Conservation (phyloP, 1,140 invertebrate species). For the Drosophila rufa region DNA sequence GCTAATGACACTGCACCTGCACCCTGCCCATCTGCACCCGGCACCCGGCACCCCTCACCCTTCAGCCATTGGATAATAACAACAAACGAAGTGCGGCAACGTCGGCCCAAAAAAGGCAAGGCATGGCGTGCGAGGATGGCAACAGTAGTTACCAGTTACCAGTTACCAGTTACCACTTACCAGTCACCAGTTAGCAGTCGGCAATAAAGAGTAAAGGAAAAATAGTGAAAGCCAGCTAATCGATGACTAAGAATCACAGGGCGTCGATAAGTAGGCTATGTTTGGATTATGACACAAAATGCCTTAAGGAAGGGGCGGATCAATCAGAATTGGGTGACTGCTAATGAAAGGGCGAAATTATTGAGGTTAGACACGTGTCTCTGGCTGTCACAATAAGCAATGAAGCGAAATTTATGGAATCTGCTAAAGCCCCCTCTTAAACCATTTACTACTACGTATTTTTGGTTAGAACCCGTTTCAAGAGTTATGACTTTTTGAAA, state of each 20-base stretch:
- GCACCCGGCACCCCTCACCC: background rate
- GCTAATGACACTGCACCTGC: constrained; percentile 73
- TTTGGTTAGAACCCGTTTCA: constrained; percentile 12
- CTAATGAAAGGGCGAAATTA: background rate
- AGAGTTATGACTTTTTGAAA: constrained; percentile 2
- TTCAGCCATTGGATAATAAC: constrained; percentile 34
- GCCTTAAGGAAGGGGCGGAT: background rate
- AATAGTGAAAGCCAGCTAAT: constrained; percentile 43
- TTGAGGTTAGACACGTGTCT: constrained; percentile 17
- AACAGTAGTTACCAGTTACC: constrained; percentile 27
- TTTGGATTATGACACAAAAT: constrained; percentile 37
- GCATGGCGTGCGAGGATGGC: constrained; percentile 27
- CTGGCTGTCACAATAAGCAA: background rate
- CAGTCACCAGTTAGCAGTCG: constrained; percentile 10
- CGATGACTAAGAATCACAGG: constrained; percentile 49
- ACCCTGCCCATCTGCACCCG: constrained; percentile 9
- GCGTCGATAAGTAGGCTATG: constrained; percentile 61
- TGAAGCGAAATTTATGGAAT: background rate
- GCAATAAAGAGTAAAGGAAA: constrained; percentile 5
- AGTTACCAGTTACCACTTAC: constrained; percentile 16
- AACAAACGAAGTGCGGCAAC: constrained; percentile 55
- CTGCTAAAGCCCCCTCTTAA: background rate
- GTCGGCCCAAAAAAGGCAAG: constrained; percentile 23
- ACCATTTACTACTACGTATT: background rate
- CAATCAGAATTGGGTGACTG: constrained; percentile 26